Evolutionary conservation across 2,113 vertebrate species (phyloP).

Genomic region (Epinephelus lanceolatus): DNA sequence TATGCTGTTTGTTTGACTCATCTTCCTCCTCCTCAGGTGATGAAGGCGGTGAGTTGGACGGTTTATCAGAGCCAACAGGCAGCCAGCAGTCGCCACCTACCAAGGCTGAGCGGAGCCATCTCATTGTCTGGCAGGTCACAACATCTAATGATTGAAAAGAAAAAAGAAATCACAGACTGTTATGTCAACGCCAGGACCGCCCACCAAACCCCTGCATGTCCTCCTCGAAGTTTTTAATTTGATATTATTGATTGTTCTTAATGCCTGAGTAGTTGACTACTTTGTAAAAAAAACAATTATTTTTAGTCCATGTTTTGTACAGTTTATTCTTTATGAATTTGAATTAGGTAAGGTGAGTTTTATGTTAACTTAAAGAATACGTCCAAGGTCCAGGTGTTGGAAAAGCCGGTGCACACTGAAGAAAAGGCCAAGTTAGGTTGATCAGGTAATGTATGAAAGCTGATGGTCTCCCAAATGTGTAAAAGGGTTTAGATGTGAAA

Average conservation of each 20-base stretch:
- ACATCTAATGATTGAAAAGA: conserved; percentile 88
- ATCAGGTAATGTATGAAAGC: conserved; percentile 1
- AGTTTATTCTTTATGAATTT: conserved; percentile 63
- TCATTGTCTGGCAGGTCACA: conserved; percentile 98
- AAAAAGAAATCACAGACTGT: conserved; percentile 49
- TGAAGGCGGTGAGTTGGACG: conserved; percentile 93
- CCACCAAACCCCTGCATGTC: conserved; percentile 68
- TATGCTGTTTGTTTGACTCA: background rate
- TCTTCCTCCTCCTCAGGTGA: conserved; percentile 86
- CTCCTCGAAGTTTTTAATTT: conserved; percentile 64
- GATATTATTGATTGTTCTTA: conserved; percentile 65
- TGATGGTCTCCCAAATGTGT: background rate
- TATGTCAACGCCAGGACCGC: conserved; percentile 48
- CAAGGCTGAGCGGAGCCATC: conserved; percentile 96
- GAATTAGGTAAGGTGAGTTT: conserved; percentile 25
- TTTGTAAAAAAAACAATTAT: conserved; percentile 71
- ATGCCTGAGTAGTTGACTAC: conserved; percentile 62
- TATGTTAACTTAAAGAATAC: conserved; percentile 48
- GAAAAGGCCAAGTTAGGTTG: conserved; percentile 8
- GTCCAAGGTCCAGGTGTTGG: conserved; percentile 57
- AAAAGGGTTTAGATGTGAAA: background rate
- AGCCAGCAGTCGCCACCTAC: conserved; percentile 88
- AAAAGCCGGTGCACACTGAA: conserved; percentile 43
- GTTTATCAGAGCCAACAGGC: conserved; percentile 82
- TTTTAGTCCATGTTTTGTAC: conserved; percentile 81